Conservation (phyloP, 2,113 vertebrate genomes). For the Calypte anna region DNA sequence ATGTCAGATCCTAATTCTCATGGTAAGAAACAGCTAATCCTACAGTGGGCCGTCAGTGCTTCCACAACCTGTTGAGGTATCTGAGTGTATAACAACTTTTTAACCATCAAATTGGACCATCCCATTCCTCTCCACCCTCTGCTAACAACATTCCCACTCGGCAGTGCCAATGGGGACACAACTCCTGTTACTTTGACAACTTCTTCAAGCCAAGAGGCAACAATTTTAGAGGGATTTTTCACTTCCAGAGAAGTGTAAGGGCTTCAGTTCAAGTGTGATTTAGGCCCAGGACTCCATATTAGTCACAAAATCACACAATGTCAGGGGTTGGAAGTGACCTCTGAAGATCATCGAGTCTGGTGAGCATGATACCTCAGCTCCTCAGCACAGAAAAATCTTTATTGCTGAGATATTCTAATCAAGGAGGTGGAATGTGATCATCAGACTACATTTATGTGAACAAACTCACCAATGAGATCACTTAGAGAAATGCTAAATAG, state of each 20-base stretch:
- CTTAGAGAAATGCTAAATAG: neutral
- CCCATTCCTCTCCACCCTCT: neutral
- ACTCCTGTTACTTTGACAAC: neutral
- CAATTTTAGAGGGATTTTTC: neutral
- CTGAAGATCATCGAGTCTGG: too few species aligned
- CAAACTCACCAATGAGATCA: neutral
- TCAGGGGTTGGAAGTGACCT: too few species aligned
- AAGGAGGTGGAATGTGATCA: neutral
- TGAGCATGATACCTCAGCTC: neutral
- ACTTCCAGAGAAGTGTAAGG: neutral
- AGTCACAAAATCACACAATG: neutral
- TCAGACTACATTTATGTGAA: neutral
- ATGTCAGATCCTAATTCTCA: neutral
- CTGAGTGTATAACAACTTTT: neutral
- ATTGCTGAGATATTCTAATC: neutral
- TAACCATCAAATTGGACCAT: neutral
- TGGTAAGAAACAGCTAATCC: neutral
- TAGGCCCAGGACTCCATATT: neutral
- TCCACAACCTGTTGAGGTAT: neutral
- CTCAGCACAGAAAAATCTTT: neutral
- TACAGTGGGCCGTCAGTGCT: rapidly evolving
- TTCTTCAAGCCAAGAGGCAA: neutral
- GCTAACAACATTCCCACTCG: rapidly evolving
- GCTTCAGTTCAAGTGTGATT: neutral
- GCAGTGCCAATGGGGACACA: neutral